Evolutionary conservation across 2,888 invertebrate species (phyloP).

Genomic region (Heliconius erato): DNA sequence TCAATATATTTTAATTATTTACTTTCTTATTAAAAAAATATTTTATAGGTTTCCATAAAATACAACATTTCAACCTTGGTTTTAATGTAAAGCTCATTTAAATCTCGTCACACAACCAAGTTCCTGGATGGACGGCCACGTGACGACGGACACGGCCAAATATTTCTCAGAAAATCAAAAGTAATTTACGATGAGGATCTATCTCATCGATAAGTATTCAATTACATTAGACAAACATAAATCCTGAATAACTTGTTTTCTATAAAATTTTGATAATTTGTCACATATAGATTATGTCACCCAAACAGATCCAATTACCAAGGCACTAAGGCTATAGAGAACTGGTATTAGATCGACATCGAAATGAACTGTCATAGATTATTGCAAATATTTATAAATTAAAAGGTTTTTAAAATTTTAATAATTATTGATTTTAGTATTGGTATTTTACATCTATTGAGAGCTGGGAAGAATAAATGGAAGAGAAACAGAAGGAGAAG

Average conservation of each 20-base stretch:
- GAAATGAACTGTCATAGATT: not conserved
- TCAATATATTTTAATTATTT: not conserved
- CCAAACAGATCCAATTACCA: slow-evolving; percentile 26
- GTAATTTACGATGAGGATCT: slow-evolving; percentile 43
- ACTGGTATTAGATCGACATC: slow-evolving; percentile 18
- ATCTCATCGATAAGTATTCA: slow-evolving; percentile 42
- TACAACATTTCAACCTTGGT: slow-evolving; percentile 26
- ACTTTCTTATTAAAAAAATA: not conserved
- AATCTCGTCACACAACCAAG: slow-evolving; percentile 21
- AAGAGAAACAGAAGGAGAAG: too few relatives aligned
- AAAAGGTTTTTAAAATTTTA: too few relatives aligned
- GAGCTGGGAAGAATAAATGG: too few relatives aligned
- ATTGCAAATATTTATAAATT: not conserved
- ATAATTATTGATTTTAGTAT: too few relatives aligned
- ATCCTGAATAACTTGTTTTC: slow-evolving; percentile 49
- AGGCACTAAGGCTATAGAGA: slow-evolving; percentile 36
- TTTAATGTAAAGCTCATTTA: slow-evolving; percentile 27
- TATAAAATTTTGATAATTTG: slow-evolving; percentile 41
- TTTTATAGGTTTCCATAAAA: not conserved
- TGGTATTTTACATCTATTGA: too few relatives aligned
- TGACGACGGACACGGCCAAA: slow-evolving; percentile 40
- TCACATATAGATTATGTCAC: slow-evolving; percentile 50
- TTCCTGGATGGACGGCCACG: slow-evolving; percentile 21
- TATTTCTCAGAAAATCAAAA: slow-evolving; percentile 41
- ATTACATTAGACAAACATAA: slow-evolving; percentile 49